Percentiles rank a stretch among this genome's conserved stretches.
These are phyloP conservation scores for Drosophila testacea DNA, from an alignment of 2,888 invertebrate genomes.

Conservation along the genomic window DNA sequence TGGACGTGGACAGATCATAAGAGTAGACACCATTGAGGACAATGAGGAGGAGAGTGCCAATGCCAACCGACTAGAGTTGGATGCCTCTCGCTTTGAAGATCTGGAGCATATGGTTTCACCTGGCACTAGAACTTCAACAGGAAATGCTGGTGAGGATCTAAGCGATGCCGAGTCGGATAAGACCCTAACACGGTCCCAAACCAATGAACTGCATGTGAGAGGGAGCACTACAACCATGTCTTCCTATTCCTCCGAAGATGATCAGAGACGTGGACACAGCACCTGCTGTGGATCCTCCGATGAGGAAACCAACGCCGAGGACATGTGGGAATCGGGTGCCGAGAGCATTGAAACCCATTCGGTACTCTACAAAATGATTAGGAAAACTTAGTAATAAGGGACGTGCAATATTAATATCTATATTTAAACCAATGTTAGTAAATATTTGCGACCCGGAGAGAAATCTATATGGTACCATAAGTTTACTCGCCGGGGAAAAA, in stretches of 20 bases:
- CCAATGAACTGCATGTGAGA: slow-evolving; percentile 59
- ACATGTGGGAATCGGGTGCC: slow-evolving; percentile 94
- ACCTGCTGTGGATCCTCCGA: slow-evolving; percentile 87
- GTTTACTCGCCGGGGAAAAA: too few relatives aligned
- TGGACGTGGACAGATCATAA: slow-evolving; percentile 79
- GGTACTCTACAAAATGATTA: slow-evolving; percentile 92
- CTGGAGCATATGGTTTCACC: slow-evolving; percentile 79
- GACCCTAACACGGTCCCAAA: slow-evolving; percentile 74
- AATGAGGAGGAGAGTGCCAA: slow-evolving; percentile 62
- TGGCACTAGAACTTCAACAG: slow-evolving; percentile 29
- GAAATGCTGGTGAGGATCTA: slow-evolving; percentile 54
- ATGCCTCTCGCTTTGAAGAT: slow-evolving; percentile 76
- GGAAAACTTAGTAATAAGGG: slow-evolving; percentile 84
- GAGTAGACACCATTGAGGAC: slow-evolving; percentile 84
- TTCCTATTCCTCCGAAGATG: slow-evolving; percentile 86
- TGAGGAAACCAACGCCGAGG: slow-evolving; percentile 90
- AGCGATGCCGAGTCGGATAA: slow-evolving; percentile 82
- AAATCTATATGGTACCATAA: too few relatives aligned
- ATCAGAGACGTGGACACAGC: slow-evolving; percentile 88
- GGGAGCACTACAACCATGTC: slow-evolving; percentile 67
- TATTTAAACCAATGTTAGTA: too few relatives aligned
- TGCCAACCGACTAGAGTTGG: slow-evolving; percentile 57
- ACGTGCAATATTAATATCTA: slow-evolving; percentile 59
- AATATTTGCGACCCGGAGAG: too few relatives aligned
- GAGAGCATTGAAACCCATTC: slow-evolving; percentile 95